phyloP scores from a whole-genome alignment of 2,888 invertebrate species.

The Dermolepida albohirtum region DNA sequence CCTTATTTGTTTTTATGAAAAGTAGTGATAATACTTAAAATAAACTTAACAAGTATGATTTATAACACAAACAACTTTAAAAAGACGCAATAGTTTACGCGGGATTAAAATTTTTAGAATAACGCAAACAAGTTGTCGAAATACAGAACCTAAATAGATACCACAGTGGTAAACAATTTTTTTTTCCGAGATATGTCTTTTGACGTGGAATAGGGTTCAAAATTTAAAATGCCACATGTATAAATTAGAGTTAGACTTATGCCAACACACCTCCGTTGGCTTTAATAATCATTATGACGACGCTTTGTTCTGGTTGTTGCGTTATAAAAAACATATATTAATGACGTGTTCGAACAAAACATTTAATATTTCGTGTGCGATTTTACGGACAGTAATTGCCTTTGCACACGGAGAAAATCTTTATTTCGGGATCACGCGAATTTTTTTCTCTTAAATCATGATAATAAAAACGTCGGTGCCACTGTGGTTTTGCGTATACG shows the following conservation, averaged over 20 bases:
- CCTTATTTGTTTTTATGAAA: too few relatives aligned
- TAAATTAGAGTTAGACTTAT: slow-evolving; percentile 12
- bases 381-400: slow-evolving; percentile 26
- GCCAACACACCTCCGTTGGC: slow-evolving; percentile 21
- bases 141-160: slow-evolving; percentile 19
- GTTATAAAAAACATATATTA: slow-evolving; percentile 21
- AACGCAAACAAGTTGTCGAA: slow-evolving; percentile 3
- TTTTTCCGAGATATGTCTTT: not conserved
- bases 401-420: slow-evolving; percentile 34
- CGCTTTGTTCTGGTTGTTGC: slow-evolving; percentile 29
- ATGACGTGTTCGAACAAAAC: slow-evolving; percentile 29
- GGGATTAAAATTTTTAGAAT: too few relatives aligned
- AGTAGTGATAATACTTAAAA: too few relatives aligned
- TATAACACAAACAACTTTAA: too few relatives aligned
- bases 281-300: slow-evolving; percentile 32
- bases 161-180: slow-evolving; percentile 20
- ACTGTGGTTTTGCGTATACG: slow-evolving; percentile 7
- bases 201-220: slow-evolving; percentile 7
- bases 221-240: slow-evolving; percentile 24
- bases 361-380: slow-evolving; percentile 25
- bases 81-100: too few relatives aligned
- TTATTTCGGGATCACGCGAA: slow-evolving; percentile 19
- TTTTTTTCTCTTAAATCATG: slow-evolving; percentile 23
- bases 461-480: slow-evolving; percentile 18
- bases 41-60: too few relatives aligned